These are phyloP conservation scores for Manis javanica DNA, from an alignment of 2,797 vertebrate species.

Conservation along the genomic window DNA sequence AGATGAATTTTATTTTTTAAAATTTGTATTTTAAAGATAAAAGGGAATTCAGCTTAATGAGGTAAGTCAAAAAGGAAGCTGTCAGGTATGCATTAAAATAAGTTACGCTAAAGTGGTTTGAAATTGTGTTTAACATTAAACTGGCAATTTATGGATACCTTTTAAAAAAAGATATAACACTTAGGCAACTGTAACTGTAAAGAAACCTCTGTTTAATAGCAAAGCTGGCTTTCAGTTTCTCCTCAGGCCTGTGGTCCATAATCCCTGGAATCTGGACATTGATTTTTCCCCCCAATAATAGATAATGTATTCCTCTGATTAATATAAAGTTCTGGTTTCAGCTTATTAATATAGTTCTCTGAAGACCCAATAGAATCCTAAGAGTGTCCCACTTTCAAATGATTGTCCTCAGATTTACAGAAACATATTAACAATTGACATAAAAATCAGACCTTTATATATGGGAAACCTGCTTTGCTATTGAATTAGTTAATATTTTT, in stretches of 20 bases:
- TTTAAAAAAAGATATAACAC: neutral
- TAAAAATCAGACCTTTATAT: neutral
- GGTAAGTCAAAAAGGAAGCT: neutral
- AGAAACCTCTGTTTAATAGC: neutral
- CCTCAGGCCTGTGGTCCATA: neutral
- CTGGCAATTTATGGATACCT: neutral
- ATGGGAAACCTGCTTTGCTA: neutral
- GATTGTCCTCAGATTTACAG: neutral
- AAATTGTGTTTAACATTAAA: slow-evolving; percentile 55
- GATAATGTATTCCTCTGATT: neutral
- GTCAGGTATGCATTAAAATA: slow-evolving; percentile 34
- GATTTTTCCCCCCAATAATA: neutral
- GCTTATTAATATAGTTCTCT: neutral
- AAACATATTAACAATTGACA: neutral
- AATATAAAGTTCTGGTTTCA: slow-evolving; percentile 9
- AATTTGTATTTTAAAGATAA: neutral
- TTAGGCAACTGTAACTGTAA: neutral
- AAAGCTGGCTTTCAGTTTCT: neutral
- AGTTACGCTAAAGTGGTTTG: neutral
- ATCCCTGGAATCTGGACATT: neutral
- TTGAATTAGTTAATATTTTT: neutral
- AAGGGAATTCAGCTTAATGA: slow-evolving; percentile 2
- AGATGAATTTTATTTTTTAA: slow-evolving; percentile 11
- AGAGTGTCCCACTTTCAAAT: slow-evolving; percentile 5
- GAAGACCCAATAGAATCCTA: neutral